These are phyloP conservation scores for Drosophila pseudotakahashii DNA, from an alignment of 2,888 invertebrate genomes.

Conservation along the genomic window DNA sequence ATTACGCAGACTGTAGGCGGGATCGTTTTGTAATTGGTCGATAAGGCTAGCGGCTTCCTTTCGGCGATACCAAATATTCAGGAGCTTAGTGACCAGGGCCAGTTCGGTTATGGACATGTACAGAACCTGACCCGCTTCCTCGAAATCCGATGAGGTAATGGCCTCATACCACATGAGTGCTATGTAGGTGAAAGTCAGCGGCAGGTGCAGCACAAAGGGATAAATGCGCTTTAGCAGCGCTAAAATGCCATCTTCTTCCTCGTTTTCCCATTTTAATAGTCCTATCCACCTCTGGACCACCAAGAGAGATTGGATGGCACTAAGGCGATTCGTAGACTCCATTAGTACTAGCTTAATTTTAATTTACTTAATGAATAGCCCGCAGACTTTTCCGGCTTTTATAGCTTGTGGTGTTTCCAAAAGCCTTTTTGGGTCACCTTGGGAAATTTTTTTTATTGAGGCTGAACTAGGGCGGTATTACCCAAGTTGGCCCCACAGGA, in stretches of 20 bases:
- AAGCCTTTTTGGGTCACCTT: constrained; percentile 12
- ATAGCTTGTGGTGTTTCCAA: constrained; percentile 39
- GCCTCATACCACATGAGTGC: constrained; percentile 66
- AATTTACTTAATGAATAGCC: neutral
- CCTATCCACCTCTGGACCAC: constrained; percentile 45
- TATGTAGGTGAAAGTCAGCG: constrained; percentile 55
- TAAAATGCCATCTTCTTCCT: constrained; percentile 3
- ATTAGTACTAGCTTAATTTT: neutral
- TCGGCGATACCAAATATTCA: constrained; percentile 62
- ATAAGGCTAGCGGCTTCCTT: constrained; percentile 44
- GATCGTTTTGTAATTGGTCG: constrained; percentile 39
- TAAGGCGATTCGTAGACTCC: constrained; percentile 39
- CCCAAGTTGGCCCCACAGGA: neutral
- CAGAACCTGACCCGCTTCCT: constrained; percentile 61
- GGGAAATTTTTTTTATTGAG: neutral
- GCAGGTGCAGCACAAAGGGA: constrained; percentile 57
- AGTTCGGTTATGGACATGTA: constrained; percentile 69
- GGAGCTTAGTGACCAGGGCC: constrained; percentile 56
- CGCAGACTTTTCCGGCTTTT: constrained; percentile 49
- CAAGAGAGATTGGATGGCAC: constrained; percentile 34
- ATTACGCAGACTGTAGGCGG: constrained; percentile 28
- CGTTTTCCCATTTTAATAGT: constrained; percentile 45
- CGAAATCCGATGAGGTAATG: constrained; percentile 47
- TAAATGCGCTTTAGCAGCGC: constrained; percentile 29
- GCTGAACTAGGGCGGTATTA: constrained; percentile 32